Base-by-base conservation (phyloP, 2,113 vertebrate genomes). In the Morone saxatilis region DNA sequence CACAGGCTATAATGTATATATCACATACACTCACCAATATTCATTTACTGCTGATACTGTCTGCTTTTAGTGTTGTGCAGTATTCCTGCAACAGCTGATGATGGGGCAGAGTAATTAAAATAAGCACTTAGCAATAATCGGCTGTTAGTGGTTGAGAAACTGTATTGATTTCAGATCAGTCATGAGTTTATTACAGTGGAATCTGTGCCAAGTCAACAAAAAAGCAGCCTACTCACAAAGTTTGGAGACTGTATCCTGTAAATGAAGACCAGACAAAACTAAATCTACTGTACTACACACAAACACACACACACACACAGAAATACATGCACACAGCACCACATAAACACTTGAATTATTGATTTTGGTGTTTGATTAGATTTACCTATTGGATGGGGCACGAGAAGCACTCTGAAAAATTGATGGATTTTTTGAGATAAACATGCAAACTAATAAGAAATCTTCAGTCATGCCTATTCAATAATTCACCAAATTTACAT, bases 401-500 rank as follows among this genome's bases (percentile, higher is more conserved):
- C 41, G 62, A 83, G 79, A 77, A 84, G 82, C 41, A 53, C 74
- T 85, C 88, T 84, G 81, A 91, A 92, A 94, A 90, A 93, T 88
- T 80, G 20, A 93, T 92, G 82, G 57, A 79, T 84, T 86, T 90
- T 86, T 84, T 73, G 56, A 90, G 89, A 94, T 93, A 94, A 93
- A 94, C 89, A 93, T 91, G 87, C 88, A 89, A 92, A 87, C 91
- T 89, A 93, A 94, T 94, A 91, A 85, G 85, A 94, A 91, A 89
- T 86, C 83, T 86, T 81, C 88, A 86, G 90, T 94, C 88, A 91
- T 91, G 91, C 86, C 91, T 94, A 80, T 93, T 95, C 86, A 95
- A 95, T 95, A 95, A 95, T 95, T 95, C 91, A 94, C 71, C 14
- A 62, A 67, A 95, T 95, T 94, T 95, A 88, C 94, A 95, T 95